Base-by-base conservation (phyloP, 2,888 invertebrate species). In the Cacoxenus indagator region DNA sequence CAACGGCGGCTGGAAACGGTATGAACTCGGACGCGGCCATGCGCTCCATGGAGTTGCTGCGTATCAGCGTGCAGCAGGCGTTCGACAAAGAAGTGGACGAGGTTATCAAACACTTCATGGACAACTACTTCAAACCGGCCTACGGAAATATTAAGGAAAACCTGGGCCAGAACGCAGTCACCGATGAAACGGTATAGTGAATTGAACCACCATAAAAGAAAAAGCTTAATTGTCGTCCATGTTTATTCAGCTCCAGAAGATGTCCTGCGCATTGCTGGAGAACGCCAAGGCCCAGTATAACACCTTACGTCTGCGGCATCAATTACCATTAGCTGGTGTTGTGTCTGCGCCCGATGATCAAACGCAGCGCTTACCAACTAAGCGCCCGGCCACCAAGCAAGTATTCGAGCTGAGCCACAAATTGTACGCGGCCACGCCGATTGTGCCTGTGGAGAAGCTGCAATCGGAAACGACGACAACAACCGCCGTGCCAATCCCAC, bases 121-220 rank as follows among this genome's bases (percentile, higher is more conserved):
- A 91, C 91, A 89, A 89, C 75, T 92, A 90, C 76, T 92, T 92
- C 76, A 89, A 90, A 74, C 91, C 91, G 43, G 92, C 91, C 4
- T 89, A 92, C 69, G 90, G 90, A 72, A 92, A 92, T 82, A 91
- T 92, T 29, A 89, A 90, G 70, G 87, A 89, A 73, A 92, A 92
- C 84, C 88, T 91, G 70, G 91, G 91, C 4, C 89, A 90, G 54
- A 89, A 89, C 71, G 87, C 89, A 46, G 90, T 91, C 0, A 90
- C 90, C 59, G 91, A 91, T 73, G 91, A 92, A 71, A 90, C 91
- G 77, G 89, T 89, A 73, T n/a, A 83, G 85, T 72, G 87, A 37
- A 37, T 2, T 37, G n/a, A 1, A 37, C 14, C 14, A 37, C 37
- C 14, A 37, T 1, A 5, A 37, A 14, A 37, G 37, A 2, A 37